Base-by-base conservation (phyloP, 2,113 vertebrate species). In the Garra rufa region DNA sequence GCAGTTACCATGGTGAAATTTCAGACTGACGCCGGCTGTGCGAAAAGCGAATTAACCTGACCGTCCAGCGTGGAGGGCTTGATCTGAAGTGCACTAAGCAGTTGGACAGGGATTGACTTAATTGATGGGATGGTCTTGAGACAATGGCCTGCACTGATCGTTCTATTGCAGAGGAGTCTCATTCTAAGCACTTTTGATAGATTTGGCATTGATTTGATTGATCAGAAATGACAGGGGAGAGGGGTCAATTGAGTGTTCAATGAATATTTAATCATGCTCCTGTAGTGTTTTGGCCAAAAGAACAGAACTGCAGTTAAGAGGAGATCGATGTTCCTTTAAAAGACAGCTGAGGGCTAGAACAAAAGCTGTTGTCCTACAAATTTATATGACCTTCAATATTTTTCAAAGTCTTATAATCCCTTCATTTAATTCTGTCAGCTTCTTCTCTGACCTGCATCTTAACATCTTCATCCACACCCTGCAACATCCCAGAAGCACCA, bases 401-500 rank as follows among this genome's bases (percentile, higher is more conserved):
- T 57, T 52, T 76, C 15, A 76, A 26, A 74, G 7, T 48, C 44
- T 21, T 3, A 55, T n/a, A n/a, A 76, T 21, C 28, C 26, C 48
- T 21, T 38, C 10, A 76, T 38, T 59, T 77, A 78, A 61, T 26
- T 52, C 8, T 17, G 55, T 19, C 55, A 48, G 41, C 30, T 30
- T 34, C 43, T 48, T 80, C 24, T 65, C 15, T 65, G 77, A 80
- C 76, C 38, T 61, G 55, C 21, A 78, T 44, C 38, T 43, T 78
- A 78, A 30, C 14, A 46, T 67, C n/a, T 28, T 44, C 26, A 48
- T 73, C 26, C 6, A 65, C 50, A 50, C 79, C 69, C 38, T 17
- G 75, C 75, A 80, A 79, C 76, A 83, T 88, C 85, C 89, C 85
- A 55, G 28, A 41, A 52, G 3, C 59, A 41, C 26, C 79, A 80